Evolutionary conservation across 2,113 vertebrate genomes (phyloP).

Genomic region (Camelus dromedarius): DNA sequence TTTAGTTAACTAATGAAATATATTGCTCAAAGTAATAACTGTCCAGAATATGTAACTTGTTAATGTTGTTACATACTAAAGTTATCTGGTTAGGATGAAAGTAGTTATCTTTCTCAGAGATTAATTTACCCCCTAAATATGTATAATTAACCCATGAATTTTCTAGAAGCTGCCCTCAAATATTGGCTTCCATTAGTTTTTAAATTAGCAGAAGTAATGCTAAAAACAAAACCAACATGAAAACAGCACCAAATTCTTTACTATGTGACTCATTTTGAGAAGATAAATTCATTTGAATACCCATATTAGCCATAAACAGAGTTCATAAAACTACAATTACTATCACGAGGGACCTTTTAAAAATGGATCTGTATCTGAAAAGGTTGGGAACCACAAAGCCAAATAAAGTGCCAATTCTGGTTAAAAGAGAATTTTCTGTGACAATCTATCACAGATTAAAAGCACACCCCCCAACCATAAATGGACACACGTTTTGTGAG

Average conservation of each 20-base stretch:
- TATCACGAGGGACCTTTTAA: background rate
- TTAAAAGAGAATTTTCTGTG: background rate
- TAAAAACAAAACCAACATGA: conserved; percentile 52
- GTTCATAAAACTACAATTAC: conserved; percentile 5
- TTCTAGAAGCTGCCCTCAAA: conserved; percentile 17
- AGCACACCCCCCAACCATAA: background rate
- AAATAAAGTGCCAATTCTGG: background rate
- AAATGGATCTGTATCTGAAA: conserved; percentile 28
- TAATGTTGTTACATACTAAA: background rate
- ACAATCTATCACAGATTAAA: background rate
- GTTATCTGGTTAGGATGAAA: background rate
- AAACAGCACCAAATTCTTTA: background rate
- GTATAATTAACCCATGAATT: background rate
- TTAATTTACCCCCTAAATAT: conserved; percentile 22
- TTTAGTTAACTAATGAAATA: background rate
- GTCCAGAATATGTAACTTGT: background rate
- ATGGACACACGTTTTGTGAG: background rate
- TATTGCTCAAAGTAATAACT: background rate
- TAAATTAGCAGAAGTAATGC: background rate
- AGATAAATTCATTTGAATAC: background rate
- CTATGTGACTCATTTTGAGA: conserved; percentile 30
- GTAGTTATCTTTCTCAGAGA: background rate
- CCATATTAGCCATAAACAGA: background rate
- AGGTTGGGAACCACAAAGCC: background rate
- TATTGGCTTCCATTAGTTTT: background rate